A percentile compares a stretch with the other conserved stretches of the same genome.
Conservation (phyloP, 2,113 vertebrate genomes). For the Panurus biarmicus region DNA sequence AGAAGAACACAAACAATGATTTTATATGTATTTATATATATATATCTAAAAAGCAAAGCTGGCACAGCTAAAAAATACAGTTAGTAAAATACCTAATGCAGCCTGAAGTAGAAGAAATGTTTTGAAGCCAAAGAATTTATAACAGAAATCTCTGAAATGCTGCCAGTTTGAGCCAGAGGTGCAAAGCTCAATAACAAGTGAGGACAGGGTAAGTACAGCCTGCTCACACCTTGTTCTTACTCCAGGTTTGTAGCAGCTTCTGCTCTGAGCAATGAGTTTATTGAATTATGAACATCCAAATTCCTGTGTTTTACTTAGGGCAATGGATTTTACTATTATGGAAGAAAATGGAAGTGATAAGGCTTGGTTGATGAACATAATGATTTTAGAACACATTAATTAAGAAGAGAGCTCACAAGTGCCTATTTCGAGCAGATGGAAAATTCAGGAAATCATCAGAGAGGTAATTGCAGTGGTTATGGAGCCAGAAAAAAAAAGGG, state of each 20-base stretch:
- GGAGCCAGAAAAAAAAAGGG: constrained; percentile 2
- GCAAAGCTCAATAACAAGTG: background rate
- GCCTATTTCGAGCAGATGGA: constrained; percentile 47
- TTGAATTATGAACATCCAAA: background rate
- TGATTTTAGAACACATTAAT: constrained; percentile 58
- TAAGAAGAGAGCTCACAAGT: constrained; percentile 45
- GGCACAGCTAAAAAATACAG: background rate
- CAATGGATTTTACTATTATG: background rate
- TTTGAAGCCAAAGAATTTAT: background rate
- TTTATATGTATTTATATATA: background rate
- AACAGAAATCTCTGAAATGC: background rate
- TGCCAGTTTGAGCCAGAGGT: background rate
- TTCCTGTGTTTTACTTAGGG: background rate
- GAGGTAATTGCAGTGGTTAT: constrained; percentile 46
- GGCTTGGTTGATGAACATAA: constrained; percentile 44
- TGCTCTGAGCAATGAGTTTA: background rate
- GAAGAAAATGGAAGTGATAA: constrained; percentile 8
- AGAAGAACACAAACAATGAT: background rate
- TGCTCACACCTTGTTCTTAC: background rate
- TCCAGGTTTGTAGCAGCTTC: background rate
- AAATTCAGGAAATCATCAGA: constrained; percentile 43
- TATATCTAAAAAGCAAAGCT: background rate
- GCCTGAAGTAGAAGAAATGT: background rate
- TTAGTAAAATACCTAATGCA: background rate
- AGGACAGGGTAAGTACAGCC: background rate